Conservation (phyloP, 1,140 invertebrate species). For the Nasonia longicornis region DNA sequence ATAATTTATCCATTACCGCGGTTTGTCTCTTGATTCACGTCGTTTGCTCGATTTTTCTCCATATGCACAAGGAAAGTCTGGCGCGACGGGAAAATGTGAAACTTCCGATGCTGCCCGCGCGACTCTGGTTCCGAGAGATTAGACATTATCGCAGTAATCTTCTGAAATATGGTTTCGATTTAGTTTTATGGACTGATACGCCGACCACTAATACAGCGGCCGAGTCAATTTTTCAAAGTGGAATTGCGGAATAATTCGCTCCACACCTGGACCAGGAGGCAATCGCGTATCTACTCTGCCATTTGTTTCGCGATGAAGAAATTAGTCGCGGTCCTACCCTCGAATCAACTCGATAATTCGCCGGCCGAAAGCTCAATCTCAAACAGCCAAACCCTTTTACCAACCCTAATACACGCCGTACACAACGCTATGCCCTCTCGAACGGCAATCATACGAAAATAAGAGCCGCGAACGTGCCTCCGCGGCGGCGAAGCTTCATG, state of each 20-base stretch:
- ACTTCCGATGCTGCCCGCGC: not conserved
- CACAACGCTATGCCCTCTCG: not conserved
- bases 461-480: not conserved
- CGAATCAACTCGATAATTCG: not conserved
- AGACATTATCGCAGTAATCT: too few species aligned
- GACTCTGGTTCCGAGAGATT: too few species aligned
- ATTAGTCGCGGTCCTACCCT: not conserved
- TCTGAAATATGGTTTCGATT: too few species aligned
- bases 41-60: not conserved
- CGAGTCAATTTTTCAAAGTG: too few species aligned
- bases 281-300: not conserved
- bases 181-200: too few species aligned
- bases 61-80: not conserved
- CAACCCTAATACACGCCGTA: not conserved
- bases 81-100: not conserved
- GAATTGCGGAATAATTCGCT: too few species aligned
- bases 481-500: not conserved
- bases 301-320: not conserved
- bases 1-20: constrained; percentile 12
- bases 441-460: not conserved
- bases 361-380: not conserved
- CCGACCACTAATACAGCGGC: too few species aligned
- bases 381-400: not conserved
- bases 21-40: not conserved
- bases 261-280: too few species aligned